These are phyloP conservation scores for Marmota flaviventris DNA, from an alignment of 2,113 vertebrate species.

Conservation along the genomic window DNA sequence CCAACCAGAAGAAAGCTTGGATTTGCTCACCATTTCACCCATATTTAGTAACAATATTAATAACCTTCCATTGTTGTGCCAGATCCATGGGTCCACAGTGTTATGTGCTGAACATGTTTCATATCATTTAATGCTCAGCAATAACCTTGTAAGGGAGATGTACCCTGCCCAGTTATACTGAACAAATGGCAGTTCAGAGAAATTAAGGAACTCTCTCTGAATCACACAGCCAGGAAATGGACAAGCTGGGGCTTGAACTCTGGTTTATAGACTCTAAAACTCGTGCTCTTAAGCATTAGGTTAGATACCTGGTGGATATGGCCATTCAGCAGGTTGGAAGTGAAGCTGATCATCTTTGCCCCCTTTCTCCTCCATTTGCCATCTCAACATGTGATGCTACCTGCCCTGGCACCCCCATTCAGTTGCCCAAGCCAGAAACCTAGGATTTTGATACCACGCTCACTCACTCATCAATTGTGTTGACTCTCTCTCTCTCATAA, in stretches of 20 bases:
- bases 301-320: neutral
- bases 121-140: constrained; percentile 7
- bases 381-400: neutral
- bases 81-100: neutral
- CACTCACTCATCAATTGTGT: neutral
- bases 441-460: neutral
- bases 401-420: neutral
- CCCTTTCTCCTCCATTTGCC: neutral
- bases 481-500: neutral
- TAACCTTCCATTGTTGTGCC: neutral
- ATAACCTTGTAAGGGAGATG: neutral
- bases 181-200: constrained; percentile 17
- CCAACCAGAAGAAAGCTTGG: neutral
- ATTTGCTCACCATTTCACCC: neutral
- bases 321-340: neutral
- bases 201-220: neutral
- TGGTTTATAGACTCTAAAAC: neutral
- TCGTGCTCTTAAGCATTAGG: neutral
- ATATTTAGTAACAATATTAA: neutral
- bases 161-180: neutral
- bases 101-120: neutral
- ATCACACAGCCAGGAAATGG: neutral
- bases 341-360: neutral
- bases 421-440: neutral
- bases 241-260: neutral